These are phyloP conservation scores for Hassar affinis DNA, from an alignment of 2,113 vertebrate genomes.

Conservation along the genomic window DNA sequence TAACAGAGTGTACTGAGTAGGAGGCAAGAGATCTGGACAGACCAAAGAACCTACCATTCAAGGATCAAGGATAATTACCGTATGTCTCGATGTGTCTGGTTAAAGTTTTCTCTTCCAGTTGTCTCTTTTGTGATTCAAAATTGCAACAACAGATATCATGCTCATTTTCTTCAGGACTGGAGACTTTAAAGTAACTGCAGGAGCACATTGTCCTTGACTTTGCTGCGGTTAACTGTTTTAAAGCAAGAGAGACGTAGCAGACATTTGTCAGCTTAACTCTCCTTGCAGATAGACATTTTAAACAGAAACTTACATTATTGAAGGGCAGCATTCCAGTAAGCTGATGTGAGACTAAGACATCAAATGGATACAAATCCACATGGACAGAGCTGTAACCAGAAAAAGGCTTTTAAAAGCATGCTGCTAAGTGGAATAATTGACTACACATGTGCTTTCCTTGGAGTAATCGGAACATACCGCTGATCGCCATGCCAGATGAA, in stretches of 20 bases:
- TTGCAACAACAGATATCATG: background rate
- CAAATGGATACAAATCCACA: constrained; percentile 43
- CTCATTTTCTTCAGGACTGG: background rate
- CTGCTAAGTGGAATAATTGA: constrained; percentile 35
- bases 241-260: constrained; percentile 56
- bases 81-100: background rate
- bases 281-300: constrained; percentile 56
- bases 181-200: background rate
- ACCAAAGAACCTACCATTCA: too few relatives aligned
- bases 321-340: constrained; percentile 62
- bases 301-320: constrained; percentile 69
- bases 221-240: constrained; percentile 54
- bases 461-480: constrained; percentile 13
- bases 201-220: constrained; percentile 58
- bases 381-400: constrained; percentile 41
- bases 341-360: constrained; percentile 55
- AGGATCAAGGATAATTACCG: background rate
- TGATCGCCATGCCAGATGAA: constrained; percentile 18
- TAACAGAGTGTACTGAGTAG: background rate
- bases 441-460: constrained; percentile 34
- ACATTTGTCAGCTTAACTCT: constrained; percentile 56
- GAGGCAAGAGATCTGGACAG: background rate
- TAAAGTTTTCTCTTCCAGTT: background rate
- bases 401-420: constrained; percentile 33
- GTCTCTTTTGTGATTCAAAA: background rate